Conservation (phyloP, 2,113 vertebrate species). For the Cyprinodon variegatus region DNA sequence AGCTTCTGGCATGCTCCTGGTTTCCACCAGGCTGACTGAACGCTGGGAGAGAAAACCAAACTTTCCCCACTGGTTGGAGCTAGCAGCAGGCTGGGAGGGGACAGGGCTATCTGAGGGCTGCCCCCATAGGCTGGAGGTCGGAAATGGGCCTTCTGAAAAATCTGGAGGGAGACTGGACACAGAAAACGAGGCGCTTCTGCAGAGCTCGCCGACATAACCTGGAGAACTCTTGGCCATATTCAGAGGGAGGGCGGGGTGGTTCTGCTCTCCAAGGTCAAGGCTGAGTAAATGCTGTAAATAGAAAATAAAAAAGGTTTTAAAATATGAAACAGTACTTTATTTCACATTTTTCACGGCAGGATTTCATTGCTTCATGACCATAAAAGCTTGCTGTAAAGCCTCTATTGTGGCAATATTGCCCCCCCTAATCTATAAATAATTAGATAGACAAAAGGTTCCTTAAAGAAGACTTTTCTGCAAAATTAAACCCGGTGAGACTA, state of each 20-base stretch:
- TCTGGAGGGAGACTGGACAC: constrained; percentile 54
- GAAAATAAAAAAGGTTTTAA: neutral
- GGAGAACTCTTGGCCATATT: constrained; percentile 47
- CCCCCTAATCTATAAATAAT: no score
- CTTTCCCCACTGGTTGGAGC: constrained; percentile 61
- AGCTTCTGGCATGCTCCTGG: constrained; percentile 36
- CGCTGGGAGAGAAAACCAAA: constrained; percentile 71
- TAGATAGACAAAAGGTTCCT: no score
- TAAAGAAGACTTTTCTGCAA: no score
- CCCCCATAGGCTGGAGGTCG: constrained; percentile 60
- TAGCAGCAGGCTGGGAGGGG: constrained; percentile 31
- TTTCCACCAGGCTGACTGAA: constrained; percentile 80
- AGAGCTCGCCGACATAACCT: constrained; percentile 53
- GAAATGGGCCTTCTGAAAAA: constrained; percentile 37
- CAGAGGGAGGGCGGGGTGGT: constrained; percentile 19
- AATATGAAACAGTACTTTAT: neutral
- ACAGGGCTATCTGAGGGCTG: constrained; percentile 51
- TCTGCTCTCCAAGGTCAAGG: constrained; percentile 71
- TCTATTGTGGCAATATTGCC: no score
- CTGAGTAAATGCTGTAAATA: constrained; percentile 69
- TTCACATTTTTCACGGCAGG: neutral
- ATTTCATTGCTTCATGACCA: neutral
- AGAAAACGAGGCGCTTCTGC: constrained; percentile 42
- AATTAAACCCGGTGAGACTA: no score
- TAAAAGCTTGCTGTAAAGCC: no score